Percentiles rank a stretch among this genome's conserved stretches.
Conservation (phyloP, 1,140 invertebrate genomes). For the Meloidogyne chitwoodi region DNA sequence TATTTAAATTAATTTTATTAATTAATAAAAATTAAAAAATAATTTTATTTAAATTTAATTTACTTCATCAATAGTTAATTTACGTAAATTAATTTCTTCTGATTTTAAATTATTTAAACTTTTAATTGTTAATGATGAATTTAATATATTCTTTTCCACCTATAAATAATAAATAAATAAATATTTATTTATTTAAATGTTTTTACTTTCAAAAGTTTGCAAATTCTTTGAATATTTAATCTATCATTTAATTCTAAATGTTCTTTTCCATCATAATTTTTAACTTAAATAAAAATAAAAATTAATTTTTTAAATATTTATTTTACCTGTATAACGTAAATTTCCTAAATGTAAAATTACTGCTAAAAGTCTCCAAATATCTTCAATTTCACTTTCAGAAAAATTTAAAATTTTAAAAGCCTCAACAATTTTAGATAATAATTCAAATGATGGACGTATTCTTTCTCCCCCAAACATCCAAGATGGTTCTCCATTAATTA, state of each 20-base stretch:
- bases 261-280: slow-evolving; percentile 76
- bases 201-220: slow-evolving; percentile 63
- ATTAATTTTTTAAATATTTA: neutral
- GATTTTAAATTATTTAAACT: neutral
- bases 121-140: neutral
- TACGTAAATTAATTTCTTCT: neutral
- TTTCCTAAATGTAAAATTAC: slow-evolving; percentile 90
- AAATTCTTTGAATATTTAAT: slow-evolving; percentile 77
- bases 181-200: neutral
- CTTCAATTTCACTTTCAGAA: slow-evolving; percentile 87
- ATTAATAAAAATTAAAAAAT: too few relatives aligned
- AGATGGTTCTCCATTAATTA: neutral
- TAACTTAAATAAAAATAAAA: slow-evolving; percentile 40
- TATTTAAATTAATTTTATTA: neutral
- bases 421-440: slow-evolving; percentile 76
- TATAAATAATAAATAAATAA: neutral
- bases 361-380: slow-evolving; percentile 84
- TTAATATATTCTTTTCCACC: neutral
- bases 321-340: slow-evolving; percentile 77
- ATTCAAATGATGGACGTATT: slow-evolving; percentile 67
- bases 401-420: slow-evolving; percentile 97
- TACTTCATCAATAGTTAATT: neutral
- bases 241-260: slow-evolving; percentile 89
- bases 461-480: neutral
- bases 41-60: neutral